Conservation (phyloP, 64 coral and sea anemone species). For the Dendronephthya gigantea region DNA sequence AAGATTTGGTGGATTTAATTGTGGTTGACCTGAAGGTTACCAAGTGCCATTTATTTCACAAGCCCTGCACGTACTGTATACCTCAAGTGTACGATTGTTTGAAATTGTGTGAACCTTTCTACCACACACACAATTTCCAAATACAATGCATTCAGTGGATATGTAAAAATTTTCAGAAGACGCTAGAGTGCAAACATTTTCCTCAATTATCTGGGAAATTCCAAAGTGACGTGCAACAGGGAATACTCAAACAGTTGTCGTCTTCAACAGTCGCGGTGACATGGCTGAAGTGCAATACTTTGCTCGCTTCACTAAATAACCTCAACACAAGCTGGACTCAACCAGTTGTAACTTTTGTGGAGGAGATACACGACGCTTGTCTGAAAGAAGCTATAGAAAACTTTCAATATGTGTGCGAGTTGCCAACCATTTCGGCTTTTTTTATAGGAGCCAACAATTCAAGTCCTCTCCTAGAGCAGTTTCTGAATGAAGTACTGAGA, state of each 20-base stretch:
- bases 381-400: background rate
- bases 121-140: background rate
- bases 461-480: background rate
- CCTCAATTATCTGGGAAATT: background rate
- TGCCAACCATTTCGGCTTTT: background rate
- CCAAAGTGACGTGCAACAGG: background rate
- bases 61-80: background rate
- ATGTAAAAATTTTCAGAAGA: background rate
- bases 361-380: background rate
- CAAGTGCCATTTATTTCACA: background rate
- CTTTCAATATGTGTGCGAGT: background rate
- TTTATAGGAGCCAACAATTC: background rate
- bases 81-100: conserved; percentile 7
- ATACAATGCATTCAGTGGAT: background rate
- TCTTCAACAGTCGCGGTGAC: background rate
- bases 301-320: background rate
- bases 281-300: background rate
- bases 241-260: background rate
- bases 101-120: background rate
- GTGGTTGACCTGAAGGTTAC: background rate
- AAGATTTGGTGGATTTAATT: background rate
- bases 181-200: background rate
- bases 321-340: background rate
- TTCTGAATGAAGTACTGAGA: background rate
- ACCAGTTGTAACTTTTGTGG: background rate